A percentile compares a stretch with the other conserved stretches of the same genome.
phyloP scores from a whole-genome alignment of 2,888 invertebrate species.

The Sarcophaga caerulescens region DNA sequence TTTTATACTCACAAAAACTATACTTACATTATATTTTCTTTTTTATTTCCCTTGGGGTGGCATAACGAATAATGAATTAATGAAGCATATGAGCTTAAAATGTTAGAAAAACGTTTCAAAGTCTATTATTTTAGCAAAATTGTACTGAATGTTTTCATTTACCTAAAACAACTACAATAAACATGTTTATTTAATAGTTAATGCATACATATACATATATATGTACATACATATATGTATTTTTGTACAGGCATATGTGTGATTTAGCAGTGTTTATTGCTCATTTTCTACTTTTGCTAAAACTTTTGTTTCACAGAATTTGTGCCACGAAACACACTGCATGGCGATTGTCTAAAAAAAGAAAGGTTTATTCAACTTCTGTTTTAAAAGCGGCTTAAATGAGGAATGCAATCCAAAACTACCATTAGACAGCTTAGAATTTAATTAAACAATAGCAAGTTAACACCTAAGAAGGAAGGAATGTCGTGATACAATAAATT shows the following conservation, averaged over 20 bases:
- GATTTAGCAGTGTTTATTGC: background rate
- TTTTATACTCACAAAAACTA: background rate
- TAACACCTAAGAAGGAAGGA: no score
- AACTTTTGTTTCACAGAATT: no score
- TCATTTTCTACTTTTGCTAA: background rate
- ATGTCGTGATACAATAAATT: no score
- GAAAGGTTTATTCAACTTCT: background rate
- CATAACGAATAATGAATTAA: conserved; percentile 17
- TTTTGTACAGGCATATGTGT: background rate
- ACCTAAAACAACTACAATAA: background rate
- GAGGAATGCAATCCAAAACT: no score
- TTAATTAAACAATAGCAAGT: no score
- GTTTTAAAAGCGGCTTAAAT: background rate
- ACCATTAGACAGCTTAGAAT: no score
- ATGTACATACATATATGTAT: background rate
- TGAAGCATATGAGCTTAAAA: conserved; percentile 31
- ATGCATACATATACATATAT: background rate
- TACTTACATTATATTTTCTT: background rate
- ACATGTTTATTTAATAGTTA: background rate
- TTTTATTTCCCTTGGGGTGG: background rate
- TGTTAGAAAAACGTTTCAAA: conserved; percentile 20
- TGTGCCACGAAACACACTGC: background rate
- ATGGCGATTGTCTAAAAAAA: background rate
- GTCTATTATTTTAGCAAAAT: background rate
- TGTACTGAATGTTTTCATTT: background rate